Conservation (phyloP, 2,888 invertebrate species). For the Nymphalis polychloros region DNA sequence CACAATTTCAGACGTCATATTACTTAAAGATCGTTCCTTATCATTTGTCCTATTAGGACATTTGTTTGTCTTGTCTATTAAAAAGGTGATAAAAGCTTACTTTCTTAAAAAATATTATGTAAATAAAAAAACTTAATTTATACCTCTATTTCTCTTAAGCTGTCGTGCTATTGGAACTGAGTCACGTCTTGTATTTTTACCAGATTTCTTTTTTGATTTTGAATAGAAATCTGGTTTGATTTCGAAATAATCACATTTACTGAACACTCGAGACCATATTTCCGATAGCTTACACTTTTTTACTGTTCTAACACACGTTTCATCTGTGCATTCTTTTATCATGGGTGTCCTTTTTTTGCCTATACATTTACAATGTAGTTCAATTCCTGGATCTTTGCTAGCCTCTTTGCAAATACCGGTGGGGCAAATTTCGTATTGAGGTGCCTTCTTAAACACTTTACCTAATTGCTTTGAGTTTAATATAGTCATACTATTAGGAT, state of each 20-base stretch:
- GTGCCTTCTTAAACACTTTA: neutral
- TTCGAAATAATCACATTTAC: slow-evolving; percentile 33
- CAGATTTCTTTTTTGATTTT: slow-evolving; percentile 11
- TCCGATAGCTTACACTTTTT: slow-evolving; percentile 30
- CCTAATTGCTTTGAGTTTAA: slow-evolving; percentile 50
- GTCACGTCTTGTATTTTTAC: slow-evolving; percentile 5
- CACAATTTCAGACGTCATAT: too few relatives aligned
- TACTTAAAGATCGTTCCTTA: too few relatives aligned
- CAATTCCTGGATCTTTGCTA: slow-evolving; percentile 21
- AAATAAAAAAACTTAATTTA: too few relatives aligned
- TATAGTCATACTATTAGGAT: slow-evolving; percentile 50
- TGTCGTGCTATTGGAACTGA: neutral
- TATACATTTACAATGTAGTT: slow-evolving; percentile 39
- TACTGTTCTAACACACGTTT: slow-evolving; percentile 28
- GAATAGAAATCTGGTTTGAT: neutral
- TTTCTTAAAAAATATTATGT: too few relatives aligned
- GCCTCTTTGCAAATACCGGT: slow-evolving; percentile 37
- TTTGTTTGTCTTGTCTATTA: too few relatives aligned
- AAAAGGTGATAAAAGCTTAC: too few relatives aligned
- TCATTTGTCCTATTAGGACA: too few relatives aligned
- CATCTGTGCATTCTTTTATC: slow-evolving; percentile 33
- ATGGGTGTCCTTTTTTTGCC: slow-evolving; percentile 35
- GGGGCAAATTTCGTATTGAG: slow-evolving; percentile 36
- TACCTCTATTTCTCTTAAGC: neutral
- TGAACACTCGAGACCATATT: slow-evolving; percentile 36